Evolutionary conservation across 2,888 invertebrate genomes (phyloP).

Genomic region (Phoronis australis): DNA sequence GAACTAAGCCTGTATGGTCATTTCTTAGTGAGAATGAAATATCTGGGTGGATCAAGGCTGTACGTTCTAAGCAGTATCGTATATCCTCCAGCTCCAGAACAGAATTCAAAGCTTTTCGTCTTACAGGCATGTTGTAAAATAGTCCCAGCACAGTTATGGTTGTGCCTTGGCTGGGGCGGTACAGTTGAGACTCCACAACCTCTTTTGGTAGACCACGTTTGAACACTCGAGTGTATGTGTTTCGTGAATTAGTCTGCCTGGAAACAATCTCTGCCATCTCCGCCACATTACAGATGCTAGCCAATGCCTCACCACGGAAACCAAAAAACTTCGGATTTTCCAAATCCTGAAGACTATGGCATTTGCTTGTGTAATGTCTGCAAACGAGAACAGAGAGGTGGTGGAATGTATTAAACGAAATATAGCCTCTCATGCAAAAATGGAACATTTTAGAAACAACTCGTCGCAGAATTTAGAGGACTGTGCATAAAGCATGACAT

Average conservation of each 20-base stretch:
- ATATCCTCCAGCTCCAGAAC: constrained; percentile 61
- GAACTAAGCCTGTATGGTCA: constrained; percentile 60
- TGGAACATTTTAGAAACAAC: no score
- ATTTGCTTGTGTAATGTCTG: constrained; percentile 65
- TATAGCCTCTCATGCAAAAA: no score
- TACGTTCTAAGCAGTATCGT: constrained; percentile 59
- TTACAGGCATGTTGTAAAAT: constrained; percentile 62
- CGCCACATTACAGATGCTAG: constrained; percentile 61
- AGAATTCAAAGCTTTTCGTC: constrained; percentile 58
- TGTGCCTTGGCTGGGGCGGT: constrained; percentile 66
- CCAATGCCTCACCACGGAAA: constrained; percentile 65
- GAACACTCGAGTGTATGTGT: constrained; percentile 62
- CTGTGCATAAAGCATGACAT: no score
- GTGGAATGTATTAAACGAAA: no score
- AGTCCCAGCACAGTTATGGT: constrained; percentile 68
- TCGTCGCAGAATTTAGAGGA: no score
- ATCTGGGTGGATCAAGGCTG: constrained; percentile 64
- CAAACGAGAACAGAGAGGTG: constrained; percentile 9
- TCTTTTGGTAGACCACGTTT: constrained; percentile 55
- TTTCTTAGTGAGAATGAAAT: constrained; percentile 67
- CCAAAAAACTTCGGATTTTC: constrained; percentile 61
- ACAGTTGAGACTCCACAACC: constrained; percentile 37
- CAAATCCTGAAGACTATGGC: constrained; percentile 57
- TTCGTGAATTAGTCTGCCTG: constrained; percentile 48
- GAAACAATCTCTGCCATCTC: constrained; percentile 61